These are phyloP conservation scores for Punctoribates punctum DNA, from an alignment of 2,888 invertebrate genomes.

Conservation along the genomic window DNA sequence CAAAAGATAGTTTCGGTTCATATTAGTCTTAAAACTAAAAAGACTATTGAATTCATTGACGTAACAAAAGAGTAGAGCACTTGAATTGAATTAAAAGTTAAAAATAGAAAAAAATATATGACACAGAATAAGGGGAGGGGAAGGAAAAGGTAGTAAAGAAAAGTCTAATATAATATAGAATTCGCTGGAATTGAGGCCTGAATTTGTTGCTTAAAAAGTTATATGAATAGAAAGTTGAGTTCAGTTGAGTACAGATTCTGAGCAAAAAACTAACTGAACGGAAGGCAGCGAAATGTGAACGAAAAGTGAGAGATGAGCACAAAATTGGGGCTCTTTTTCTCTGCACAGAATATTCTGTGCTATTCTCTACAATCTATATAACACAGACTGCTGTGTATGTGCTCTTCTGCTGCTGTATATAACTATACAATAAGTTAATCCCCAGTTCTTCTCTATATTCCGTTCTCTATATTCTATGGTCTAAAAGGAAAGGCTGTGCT, in stretches of 20 bases:
- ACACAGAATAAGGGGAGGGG: too few relatives aligned
- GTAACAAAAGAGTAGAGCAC: too few relatives aligned
- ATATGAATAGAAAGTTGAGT: not conserved
- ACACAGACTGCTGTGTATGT: not conserved
- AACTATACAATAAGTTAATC: constrained; percentile 7
- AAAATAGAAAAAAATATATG: too few relatives aligned
- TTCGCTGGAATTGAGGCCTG: not conserved
- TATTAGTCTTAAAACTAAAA: too few relatives aligned
- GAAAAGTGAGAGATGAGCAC: constrained; percentile 1
- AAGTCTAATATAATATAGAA: not conserved
- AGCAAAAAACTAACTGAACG: not conserved
- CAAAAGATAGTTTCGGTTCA: too few relatives aligned
- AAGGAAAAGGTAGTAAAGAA: not conserved
- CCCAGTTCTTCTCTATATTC: not conserved
- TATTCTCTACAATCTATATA: not conserved
- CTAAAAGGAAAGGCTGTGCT: not conserved
- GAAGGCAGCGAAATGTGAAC: not conserved
- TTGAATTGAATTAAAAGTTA: too few relatives aligned
- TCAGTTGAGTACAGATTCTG: too few relatives aligned
- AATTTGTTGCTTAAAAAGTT: not conserved
- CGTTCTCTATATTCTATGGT: not conserved
- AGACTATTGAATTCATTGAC: too few relatives aligned
- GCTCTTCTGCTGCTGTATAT: not conserved
- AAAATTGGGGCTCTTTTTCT: constrained; percentile 11
- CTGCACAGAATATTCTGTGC: not conserved